A percentile compares a stretch with the other conserved stretches of the same genome.
Conservation (phyloP, 1,140 invertebrate genomes). For the Protaetia brevitarsis region DNA sequence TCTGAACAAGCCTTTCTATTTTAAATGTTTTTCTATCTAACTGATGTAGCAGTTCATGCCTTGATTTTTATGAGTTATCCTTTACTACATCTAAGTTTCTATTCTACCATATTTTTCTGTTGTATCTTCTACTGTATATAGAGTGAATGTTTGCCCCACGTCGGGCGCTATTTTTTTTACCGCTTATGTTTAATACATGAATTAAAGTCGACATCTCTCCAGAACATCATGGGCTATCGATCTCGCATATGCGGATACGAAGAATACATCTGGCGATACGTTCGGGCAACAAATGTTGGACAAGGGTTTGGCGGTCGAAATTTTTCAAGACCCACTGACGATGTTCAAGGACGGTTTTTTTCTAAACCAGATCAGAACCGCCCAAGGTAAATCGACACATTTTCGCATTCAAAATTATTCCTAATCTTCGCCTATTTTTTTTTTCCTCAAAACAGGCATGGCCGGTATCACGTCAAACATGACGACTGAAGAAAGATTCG, state of each 20-base stretch:
- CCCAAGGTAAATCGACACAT: constrained; percentile 21
- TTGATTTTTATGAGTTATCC: no score
- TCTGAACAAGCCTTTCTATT: no score
- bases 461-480: background rate
- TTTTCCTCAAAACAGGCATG: background rate
- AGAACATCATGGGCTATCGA: constrained; percentile 1
- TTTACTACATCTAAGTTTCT: no score
- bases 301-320: background rate
- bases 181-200: no score
- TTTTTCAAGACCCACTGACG: background rate
- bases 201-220: no score
- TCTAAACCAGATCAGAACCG: constrained; percentile 17
- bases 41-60: no score
- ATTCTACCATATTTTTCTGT: no score
- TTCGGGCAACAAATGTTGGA: background rate
- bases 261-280: background rate
- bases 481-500: background rate
- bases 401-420: background rate
- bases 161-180: no score
- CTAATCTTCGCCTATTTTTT: no score
- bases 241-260: background rate
- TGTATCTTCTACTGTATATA: no score
- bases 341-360: constrained; percentile 9
- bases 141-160: no score
- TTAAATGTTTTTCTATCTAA: no score